Evolutionary conservation across 2,797 vertebrate species (phyloP), one percentile per base, ranked within the genome.

Genomic region (Gymnodraco acuticeps): DNA sequence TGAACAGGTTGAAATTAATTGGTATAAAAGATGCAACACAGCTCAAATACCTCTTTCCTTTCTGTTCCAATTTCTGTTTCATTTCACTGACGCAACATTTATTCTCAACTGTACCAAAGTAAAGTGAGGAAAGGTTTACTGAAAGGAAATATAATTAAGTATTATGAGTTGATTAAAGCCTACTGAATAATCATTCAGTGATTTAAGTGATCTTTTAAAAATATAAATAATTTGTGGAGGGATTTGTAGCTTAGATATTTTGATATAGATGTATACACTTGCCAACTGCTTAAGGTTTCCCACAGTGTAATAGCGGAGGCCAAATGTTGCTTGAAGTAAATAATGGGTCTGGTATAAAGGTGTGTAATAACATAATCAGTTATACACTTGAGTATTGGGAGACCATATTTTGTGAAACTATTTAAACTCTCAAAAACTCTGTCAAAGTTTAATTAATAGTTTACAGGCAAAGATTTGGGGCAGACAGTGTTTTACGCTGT

Each of bases 1-100:
- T 70, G 12, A 56, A 73, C 41, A 46, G 58, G 38, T 23, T 81
- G 43, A 75, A 78, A 63, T 1, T 1, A 23, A 75, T 84, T 70
- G 33, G 27, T 23, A 5, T 12, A 10, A 54, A 4, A 42, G 10
- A 48, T 14, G 16, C 15, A 5, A 33, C 33, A 56, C 9, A 45
- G 42, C 42, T 60, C 48, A 33, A 62, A 43, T 41, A 7, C 9
- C 12, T 55, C 58, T 12, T 31, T 46, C 43, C 14, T 53, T 48
- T 70, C 16, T 14, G 3, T 72, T 72, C 31, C 51, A 62, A 47
- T 64, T 47, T 38, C 8, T 70, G 51, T 51, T 54, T 3, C 16
- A 16, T 53, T 62, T 69, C 2, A 61, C 14, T 58, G 27, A 33
- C 19, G 16, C 8, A 13, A 0, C 27, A 16, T 27, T 54, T 43